These are phyloP conservation scores for Penaeus vannamei DNA, from an alignment of 1,140 invertebrate genomes.

Conservation along the genomic window DNA sequence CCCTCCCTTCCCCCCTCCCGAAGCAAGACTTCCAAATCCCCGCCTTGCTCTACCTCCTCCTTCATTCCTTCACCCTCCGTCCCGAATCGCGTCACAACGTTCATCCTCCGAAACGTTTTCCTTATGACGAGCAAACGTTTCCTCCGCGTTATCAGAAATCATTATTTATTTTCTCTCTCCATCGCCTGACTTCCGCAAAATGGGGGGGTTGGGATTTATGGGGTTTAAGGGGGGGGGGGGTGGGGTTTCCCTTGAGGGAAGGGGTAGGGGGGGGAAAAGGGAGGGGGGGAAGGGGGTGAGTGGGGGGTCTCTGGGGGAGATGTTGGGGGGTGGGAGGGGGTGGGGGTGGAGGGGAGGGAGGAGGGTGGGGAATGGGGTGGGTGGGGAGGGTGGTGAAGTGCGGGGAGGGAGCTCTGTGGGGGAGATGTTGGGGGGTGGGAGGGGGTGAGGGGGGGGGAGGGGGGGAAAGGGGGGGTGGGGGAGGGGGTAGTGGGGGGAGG, in stretches of 20 bases:
- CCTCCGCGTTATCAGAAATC: too few species aligned
- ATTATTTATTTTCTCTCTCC: too few species aligned
- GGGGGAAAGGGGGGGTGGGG: neutral
- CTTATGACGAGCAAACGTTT: too few species aligned
- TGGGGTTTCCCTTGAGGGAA: neutral
- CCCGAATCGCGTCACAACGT: neutral
- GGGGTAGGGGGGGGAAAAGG: neutral
- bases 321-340: neutral
- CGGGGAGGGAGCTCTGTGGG: neutral
- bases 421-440: neutral
- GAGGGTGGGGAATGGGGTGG: neutral
- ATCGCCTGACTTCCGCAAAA: conserved; percentile 35
- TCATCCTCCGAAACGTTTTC: too few species aligned
- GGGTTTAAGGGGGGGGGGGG: conserved; percentile 16
- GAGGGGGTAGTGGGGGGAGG: neutral
- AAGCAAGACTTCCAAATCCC: neutral
- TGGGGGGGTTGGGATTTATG: conserved; percentile 51
- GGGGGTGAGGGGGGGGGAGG: neutral
- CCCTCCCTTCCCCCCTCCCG: neutral
- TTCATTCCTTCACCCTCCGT: neutral
- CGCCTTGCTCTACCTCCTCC: neutral
- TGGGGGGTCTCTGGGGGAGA: neutral
- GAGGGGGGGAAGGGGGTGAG: too few species aligned
- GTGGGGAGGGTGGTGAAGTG: neutral
- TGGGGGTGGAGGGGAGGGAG: neutral